phyloP scores from a whole-genome alignment of 2,888 invertebrate species.

The Eustalomyia histrio region DNA sequence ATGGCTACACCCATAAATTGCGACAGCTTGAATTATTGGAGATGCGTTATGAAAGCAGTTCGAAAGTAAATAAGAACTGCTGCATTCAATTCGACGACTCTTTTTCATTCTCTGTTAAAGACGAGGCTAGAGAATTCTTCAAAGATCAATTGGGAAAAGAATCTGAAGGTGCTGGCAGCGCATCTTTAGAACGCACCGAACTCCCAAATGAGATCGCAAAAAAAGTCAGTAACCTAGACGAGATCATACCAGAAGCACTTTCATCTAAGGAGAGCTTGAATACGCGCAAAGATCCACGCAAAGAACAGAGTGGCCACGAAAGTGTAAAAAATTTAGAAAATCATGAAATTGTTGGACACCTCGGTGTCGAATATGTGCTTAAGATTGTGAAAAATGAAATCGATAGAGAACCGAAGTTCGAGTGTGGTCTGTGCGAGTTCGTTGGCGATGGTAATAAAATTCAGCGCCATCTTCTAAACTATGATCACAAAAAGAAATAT shows the following conservation, averaged over 20 bases:
- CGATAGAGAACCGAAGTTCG: conserved; percentile 85
- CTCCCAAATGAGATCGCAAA: conserved; percentile 23
- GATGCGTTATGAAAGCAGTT: conserved; percentile 37
- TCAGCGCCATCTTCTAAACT: conserved; percentile 83
- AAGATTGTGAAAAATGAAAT: conserved; percentile 84
- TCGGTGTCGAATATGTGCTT: conserved; percentile 88
- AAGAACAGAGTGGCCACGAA: background rate
- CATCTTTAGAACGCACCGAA: background rate
- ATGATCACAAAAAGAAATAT: conserved; percentile 85
- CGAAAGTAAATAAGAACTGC: conserved; percentile 60
- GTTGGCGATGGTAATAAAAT: conserved; percentile 85
- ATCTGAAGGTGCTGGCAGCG: background rate
- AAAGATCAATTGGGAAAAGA: background rate
- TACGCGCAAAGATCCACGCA: background rate
- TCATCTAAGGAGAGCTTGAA: background rate
- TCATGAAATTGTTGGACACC: conserved; percentile 72
- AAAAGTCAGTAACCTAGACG: conserved; percentile 27
- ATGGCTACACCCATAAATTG: conserved; percentile 48
- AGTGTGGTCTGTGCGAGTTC: conserved; percentile 87
- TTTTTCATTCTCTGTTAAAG: conserved; percentile 47
- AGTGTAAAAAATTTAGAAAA: background rate
- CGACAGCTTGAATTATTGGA: conserved; percentile 44
- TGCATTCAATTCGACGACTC: conserved; percentile 43
- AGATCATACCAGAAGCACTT: conserved; percentile 13
- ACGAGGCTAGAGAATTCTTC: conserved; percentile 18